Conservation (phyloP, 2,113 vertebrate genomes). For the Alethe castanea region DNA sequence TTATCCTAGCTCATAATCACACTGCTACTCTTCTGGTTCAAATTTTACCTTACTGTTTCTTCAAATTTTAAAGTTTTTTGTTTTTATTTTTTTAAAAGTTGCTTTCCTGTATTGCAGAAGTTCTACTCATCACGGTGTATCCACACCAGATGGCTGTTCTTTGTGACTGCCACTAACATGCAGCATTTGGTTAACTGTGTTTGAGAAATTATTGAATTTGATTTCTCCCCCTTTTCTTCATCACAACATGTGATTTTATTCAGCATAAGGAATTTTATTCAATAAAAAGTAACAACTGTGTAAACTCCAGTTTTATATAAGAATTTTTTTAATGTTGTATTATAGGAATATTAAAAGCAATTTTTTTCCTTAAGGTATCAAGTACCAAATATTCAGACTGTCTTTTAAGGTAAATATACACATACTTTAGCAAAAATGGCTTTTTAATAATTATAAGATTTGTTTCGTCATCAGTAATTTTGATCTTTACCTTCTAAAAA, state of each 20-base stretch:
- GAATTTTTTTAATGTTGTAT: not conserved
- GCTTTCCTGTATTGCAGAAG: not conserved
- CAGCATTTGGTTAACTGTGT: not conserved
- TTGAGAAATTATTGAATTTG: not conserved
- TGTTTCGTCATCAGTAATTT: not conserved
- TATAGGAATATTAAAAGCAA: not conserved
- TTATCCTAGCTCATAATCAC: not conserved
- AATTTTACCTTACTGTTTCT: not conserved
- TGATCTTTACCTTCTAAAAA: not conserved
- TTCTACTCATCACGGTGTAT: not conserved
- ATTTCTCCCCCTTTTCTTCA: not conserved
- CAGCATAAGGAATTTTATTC: not conserved
- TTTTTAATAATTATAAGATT: not conserved
- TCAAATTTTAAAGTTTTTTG: constrained; percentile 1
- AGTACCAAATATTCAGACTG: not conserved
- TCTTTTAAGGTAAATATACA: not conserved
- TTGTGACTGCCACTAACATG: not conserved
- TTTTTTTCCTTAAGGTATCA: not conserved
- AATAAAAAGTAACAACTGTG: not conserved
- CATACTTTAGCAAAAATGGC: not conserved
- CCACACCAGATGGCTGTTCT: not conserved
- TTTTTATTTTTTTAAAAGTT: not conserved
- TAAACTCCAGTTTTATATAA: not conserved
- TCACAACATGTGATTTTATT: not conserved
- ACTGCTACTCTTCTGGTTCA: not conserved